Base-by-base conservation (phyloP, 2,888 invertebrate species). In the Doris montereyensis region DNA sequence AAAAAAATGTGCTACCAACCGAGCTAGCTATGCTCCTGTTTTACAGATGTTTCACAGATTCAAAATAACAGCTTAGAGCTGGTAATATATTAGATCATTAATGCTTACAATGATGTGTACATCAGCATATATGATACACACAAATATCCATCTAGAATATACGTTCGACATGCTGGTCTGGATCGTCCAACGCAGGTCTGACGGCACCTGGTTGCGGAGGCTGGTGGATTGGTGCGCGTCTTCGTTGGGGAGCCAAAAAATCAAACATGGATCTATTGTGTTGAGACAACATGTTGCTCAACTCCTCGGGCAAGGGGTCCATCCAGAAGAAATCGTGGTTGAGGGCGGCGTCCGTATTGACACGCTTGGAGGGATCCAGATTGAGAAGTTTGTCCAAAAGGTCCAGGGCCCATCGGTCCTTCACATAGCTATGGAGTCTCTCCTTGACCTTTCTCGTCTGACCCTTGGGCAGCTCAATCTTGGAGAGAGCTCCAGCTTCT, bases 311-410 rank as follows among this genome's bases (percentile, higher is more conserved):
- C 95, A 97, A 96, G 0, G 99, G 99, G 90, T 98, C 97, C 3
- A 96, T 96, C 97, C 97, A 99, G 93, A 99, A 99, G 93, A 99
- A 99, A 90, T 98, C 97, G 89, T 99, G 98, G 92, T 98, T 97
- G 0, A 99, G 91, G 0, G 98, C 97, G 0, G 96, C 95, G 90
- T 99, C 98, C 0, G 97, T 95, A 89, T 98, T 97, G 78, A 93
- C 93, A 80, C 97, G 93, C 90, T 97, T 97, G 0, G 95, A 94
- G 0, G 99, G 99, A 92, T 99, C 98, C 72, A 99, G 92, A 8
- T 96, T 95, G 67, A 99, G 92, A 26, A 99, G 92, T 89, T 96
- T 96, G 89, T 99, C 99, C 0, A 99, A 92, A 17, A 99, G 93
- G 90, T 98, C 98, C 88, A 98, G 95, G 0, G 97, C 99, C 85